Evolutionary conservation across 2,797 vertebrate species (phyloP).

Genomic region (Cyclopterus lumpus): DNA sequence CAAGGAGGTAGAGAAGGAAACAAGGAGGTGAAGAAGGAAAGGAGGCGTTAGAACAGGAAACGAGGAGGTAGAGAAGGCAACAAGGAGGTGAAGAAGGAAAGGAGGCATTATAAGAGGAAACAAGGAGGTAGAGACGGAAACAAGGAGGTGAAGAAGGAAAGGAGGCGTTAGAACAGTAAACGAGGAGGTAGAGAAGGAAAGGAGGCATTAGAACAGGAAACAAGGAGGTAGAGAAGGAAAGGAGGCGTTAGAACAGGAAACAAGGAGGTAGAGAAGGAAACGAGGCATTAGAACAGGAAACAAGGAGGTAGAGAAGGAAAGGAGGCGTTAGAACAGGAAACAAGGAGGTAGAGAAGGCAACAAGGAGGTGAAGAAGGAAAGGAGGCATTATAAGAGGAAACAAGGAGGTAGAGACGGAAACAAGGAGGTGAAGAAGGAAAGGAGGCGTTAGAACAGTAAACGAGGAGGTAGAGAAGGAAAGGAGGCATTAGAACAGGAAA

Average conservation of each 20-base stretch:
- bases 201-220: not conserved
- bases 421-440: not conserved
- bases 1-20: not conserved
- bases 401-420: no score
- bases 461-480: not conserved
- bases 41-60: no score
- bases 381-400: not conserved
- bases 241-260: not conserved
- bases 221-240: not conserved
- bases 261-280: not conserved
- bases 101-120: no score
- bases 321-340: not conserved
- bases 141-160: not conserved
- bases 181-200: no score
- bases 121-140: not conserved
- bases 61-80: not conserved
- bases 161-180: not conserved
- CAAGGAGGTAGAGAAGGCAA: not conserved
- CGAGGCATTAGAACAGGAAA: no score
- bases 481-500: not conserved
- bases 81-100: not conserved
- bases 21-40: not conserved
- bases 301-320: not conserved
- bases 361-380: no score
- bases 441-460: not conserved